phyloP scores from a whole-genome alignment of 2,797 vertebrate genomes.

The Gouania willdenowi region DNA sequence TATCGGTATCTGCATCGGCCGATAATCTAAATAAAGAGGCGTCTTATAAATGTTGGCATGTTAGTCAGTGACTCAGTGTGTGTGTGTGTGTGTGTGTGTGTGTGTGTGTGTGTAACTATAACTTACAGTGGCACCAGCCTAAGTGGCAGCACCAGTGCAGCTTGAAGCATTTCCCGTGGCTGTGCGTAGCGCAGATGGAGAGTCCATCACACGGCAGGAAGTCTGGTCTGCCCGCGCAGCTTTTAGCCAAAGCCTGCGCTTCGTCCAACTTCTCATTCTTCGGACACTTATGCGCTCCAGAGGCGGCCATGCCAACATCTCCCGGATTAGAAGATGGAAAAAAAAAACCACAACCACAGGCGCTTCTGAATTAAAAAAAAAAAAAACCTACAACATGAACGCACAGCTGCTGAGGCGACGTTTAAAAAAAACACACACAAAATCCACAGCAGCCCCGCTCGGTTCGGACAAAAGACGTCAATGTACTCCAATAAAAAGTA shows the following conservation, averaged over 20 bases:
- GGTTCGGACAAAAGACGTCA: constrained; percentile 6
- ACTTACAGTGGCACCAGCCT: constrained; percentile 99
- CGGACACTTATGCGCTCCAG: constrained; percentile 74
- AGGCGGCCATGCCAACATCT: constrained; percentile 74
- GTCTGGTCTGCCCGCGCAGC: constrained; percentile 96
- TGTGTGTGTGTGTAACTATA: constrained; percentile 6
- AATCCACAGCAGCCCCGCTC: constrained; percentile 23
- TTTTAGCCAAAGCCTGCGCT: constrained; percentile 94
- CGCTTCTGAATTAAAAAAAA: constrained; percentile 12
- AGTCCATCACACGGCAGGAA: constrained; percentile 97
- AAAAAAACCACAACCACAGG: constrained; percentile 10
- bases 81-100: too few species aligned
- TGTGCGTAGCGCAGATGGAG: constrained; percentile 97
- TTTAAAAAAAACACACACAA: constrained; percentile 7
- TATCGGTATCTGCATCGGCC: too few species aligned
- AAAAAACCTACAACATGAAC: constrained; percentile 51
- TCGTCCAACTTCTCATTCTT: constrained; percentile 98
- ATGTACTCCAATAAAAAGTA: constrained; percentile 17
- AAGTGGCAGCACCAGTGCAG: constrained; percentile 99
- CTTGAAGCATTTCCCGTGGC: constrained; percentile 98
- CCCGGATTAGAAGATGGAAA: constrained; percentile 37
- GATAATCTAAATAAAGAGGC: too few species aligned
- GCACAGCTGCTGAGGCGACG: constrained; percentile 14
- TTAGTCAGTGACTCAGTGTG: too few species aligned
- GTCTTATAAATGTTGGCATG: too few species aligned